These are phyloP conservation scores for Brachionus plicatilis DNA, from an alignment of 1,140 invertebrate genomes.

Conservation along the genomic window DNA sequence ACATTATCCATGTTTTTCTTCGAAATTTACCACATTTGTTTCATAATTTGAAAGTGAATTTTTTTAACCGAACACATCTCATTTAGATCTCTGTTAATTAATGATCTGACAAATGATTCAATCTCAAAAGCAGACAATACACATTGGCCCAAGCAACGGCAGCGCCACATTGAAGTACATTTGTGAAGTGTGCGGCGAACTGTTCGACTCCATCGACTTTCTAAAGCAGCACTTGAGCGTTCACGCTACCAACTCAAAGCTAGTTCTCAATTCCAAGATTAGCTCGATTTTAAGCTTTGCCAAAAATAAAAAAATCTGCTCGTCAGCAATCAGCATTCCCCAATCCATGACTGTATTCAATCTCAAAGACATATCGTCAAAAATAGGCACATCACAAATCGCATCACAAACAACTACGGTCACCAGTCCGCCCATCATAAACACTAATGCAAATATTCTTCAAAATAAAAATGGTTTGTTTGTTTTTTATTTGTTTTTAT, in stretches of 20 bases:
- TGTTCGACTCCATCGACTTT: not conserved
- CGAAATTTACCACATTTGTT: not conserved
- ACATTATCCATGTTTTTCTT: not conserved
- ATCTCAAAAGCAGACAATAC: not conserved
- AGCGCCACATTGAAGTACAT: constrained; percentile 11
- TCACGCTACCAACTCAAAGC: not conserved
- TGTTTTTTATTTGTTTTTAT: not conserved
- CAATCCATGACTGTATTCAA: constrained; percentile 31
- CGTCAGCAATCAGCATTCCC: not conserved
- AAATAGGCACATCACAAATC: not conserved
- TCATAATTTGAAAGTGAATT: not conserved
- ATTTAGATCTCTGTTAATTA: not conserved
- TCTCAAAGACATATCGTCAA: constrained; percentile 30
- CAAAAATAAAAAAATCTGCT: constrained; percentile 5
- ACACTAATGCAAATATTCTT: not conserved
- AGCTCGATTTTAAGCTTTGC: not conserved
- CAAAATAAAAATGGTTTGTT: not conserved
- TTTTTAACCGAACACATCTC: not conserved
- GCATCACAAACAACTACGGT: not conserved
- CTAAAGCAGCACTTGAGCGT: not conserved
- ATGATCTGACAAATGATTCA: constrained; percentile 34
- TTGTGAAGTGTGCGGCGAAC: constrained; percentile 13
- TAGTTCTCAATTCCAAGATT: not conserved
- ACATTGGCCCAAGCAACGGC: not conserved
- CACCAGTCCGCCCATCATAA: not conserved